Evolutionary conservation across 2,113 vertebrate genomes (phyloP).

Genomic region (Peromyscus polionotus): DNA sequence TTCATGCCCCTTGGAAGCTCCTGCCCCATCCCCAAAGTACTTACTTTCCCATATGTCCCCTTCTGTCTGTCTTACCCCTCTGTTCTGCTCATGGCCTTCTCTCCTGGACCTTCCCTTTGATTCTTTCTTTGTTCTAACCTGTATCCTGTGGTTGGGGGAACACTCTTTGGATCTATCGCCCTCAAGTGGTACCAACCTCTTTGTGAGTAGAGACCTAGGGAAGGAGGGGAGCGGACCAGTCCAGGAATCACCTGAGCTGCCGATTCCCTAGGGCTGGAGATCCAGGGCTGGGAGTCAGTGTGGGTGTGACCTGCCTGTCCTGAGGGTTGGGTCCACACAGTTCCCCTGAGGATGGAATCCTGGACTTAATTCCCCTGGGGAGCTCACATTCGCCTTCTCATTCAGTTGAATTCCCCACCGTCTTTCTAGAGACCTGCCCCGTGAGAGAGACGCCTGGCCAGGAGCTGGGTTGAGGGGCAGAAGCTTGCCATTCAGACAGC

Average conservation of each 20-base stretch:
- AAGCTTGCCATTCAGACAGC: not conserved
- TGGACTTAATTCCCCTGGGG: not conserved
- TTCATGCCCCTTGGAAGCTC: not conserved
- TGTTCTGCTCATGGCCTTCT: not conserved
- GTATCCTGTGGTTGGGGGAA: not conserved
- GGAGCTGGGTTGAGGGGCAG: not conserved
- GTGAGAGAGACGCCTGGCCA: not conserved
- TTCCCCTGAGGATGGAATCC: not conserved
- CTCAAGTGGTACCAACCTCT: not conserved
- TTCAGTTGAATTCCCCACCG: not conserved
- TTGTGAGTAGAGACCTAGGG: not conserved
- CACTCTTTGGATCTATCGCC: not conserved
- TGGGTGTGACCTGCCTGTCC: not conserved
- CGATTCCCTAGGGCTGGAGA: not conserved
- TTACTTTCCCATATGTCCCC: not conserved
- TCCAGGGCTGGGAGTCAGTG: not conserved
- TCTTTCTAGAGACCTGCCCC: not conserved
- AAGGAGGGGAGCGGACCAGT: not conserved
- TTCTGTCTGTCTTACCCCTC: not conserved
- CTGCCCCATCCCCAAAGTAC: not conserved
- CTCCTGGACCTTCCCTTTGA: not conserved
- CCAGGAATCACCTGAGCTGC: not conserved
- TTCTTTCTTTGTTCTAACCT: not conserved
- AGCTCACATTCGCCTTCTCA: not conserved
- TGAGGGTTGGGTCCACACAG: not conserved